Evolutionary conservation across 2,888 invertebrate genomes (phyloP).

Genomic region (Gymnocheta viridis): DNA sequence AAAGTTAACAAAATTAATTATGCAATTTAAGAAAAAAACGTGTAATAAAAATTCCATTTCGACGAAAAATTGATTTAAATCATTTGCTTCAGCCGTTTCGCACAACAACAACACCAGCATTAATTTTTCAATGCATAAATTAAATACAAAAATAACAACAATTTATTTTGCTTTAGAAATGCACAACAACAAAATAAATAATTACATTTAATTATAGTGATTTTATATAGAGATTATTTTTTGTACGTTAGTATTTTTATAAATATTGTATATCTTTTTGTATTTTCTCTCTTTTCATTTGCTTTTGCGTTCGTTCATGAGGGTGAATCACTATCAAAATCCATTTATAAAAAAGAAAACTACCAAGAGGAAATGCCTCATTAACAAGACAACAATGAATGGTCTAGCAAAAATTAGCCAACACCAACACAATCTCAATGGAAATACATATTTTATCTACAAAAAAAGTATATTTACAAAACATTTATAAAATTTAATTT

Average conservation of each 20-base stretch:
- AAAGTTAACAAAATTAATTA: slow-evolving; percentile 54
- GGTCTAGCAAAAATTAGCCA: slow-evolving; percentile 25
- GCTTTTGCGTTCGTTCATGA: slow-evolving; percentile 33
- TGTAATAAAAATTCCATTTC: slow-evolving; percentile 37
- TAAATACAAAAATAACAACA: slow-evolving; percentile 26
- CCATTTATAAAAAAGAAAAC: slow-evolving; percentile 31
- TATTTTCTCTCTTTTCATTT: background rate
- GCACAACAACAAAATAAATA: slow-evolving; percentile 59
- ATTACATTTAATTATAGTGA: slow-evolving; percentile 72
- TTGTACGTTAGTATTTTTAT: slow-evolving; percentile 7
- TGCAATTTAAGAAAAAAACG: slow-evolving; percentile 21
- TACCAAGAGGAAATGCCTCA: slow-evolving; percentile 68
- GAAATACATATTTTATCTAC: too few relatives aligned
- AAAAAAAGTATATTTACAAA: slow-evolving; percentile 5
- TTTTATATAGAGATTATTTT: slow-evolving; percentile 66
- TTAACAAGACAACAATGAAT: slow-evolving; percentile 70
- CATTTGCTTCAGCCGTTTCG: slow-evolving; percentile 54
- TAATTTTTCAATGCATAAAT: slow-evolving; percentile 51
- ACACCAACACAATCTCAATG: background rate
- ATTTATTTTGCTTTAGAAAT: slow-evolving; percentile 42
- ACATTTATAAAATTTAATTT: background rate
- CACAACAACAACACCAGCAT: slow-evolving; percentile 25
- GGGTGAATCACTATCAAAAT: slow-evolving; percentile 62
- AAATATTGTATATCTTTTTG: slow-evolving; percentile 22
- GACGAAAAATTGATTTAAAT: slow-evolving; percentile 64